Conservation (phyloP, 1,140 invertebrate genomes). For the Plodia interpunctella region DNA sequence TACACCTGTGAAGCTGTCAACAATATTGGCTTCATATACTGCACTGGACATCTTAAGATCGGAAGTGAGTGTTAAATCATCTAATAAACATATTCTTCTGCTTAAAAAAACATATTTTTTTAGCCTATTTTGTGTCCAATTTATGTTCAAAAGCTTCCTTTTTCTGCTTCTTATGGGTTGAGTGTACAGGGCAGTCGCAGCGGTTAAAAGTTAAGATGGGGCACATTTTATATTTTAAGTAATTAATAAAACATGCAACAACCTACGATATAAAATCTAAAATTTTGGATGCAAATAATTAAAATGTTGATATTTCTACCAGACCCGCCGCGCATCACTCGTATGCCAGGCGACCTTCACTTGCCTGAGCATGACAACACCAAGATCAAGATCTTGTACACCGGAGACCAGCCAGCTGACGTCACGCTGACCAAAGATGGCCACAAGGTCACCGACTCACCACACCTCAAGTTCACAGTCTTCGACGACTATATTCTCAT, state of each 20-base stretch:
- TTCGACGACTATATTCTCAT: slow-evolving; percentile 98
- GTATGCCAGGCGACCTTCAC: slow-evolving; percentile 92
- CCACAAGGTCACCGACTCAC: slow-evolving; percentile 84
- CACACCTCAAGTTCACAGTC: slow-evolving; percentile 92
- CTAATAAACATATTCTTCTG: no score
- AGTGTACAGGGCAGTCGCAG: no score
- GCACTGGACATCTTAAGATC: slow-evolving; percentile 91
- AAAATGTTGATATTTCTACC: slow-evolving; percentile 27
- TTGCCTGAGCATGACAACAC: slow-evolving; percentile 96
- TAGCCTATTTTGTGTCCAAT: no score
- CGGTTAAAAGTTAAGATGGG: no score
- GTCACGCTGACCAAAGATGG: slow-evolving; percentile 91
- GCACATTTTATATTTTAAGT: no score
- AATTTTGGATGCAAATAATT: neutral
- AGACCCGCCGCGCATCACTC: slow-evolving; percentile 95
- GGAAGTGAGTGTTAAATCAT: slow-evolving; percentile 88
- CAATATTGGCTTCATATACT: slow-evolving; percentile 91
- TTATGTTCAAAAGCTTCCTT: no score
- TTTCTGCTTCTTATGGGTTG: no score
- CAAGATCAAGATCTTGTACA: slow-evolving; percentile 95
- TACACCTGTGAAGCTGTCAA: slow-evolving; percentile 98
- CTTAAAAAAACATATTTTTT: no score
- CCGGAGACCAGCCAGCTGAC: slow-evolving; percentile 94
- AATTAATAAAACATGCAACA: no score
- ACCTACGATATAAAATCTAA: no score